These are phyloP conservation scores for Geopemphigus sp. DNA, from an alignment of 1,140 invertebrate genomes.

Conservation along the genomic window DNA sequence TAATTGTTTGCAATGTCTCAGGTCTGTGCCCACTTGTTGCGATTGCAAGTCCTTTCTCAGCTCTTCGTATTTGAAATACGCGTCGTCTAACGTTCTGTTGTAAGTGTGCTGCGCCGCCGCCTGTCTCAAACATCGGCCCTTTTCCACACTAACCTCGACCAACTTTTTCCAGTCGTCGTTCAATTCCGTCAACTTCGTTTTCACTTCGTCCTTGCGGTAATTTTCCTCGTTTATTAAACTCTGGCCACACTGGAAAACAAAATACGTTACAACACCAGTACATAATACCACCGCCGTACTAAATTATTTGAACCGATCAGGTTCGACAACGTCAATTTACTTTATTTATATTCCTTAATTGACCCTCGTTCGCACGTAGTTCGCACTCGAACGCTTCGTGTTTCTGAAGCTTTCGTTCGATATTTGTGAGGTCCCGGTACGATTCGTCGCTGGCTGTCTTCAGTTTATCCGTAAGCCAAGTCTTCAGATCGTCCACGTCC, in stretches of 20 bases:
- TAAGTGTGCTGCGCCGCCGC: slow-evolving; percentile 79
- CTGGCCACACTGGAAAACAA: slow-evolving; percentile 60
- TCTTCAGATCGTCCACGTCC: slow-evolving; percentile 80
- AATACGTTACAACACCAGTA: neutral
- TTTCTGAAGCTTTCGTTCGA: slow-evolving; percentile 92
- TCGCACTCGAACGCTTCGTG: slow-evolving; percentile 97
- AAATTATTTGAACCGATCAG: too few relatives aligned
- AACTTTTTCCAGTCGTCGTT: slow-evolving; percentile 74
- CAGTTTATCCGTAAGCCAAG: slow-evolving; percentile 91
- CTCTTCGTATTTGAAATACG: slow-evolving; percentile 77
- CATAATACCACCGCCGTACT: too few relatives aligned
- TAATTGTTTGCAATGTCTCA: slow-evolving; percentile 83
- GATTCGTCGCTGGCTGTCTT: slow-evolving; percentile 88
- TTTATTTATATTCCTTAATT: slow-evolving; percentile 80
- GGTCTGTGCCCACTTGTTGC: slow-evolving; percentile 77
- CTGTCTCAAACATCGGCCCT: slow-evolving; percentile 76
- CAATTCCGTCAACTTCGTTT: slow-evolving; percentile 64
- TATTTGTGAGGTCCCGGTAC: slow-evolving; percentile 85
- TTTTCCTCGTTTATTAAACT: slow-evolving; percentile 70
- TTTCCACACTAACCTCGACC: slow-evolving; percentile 71
- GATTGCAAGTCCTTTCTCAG: slow-evolving; percentile 72
- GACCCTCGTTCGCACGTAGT: slow-evolving; percentile 85
- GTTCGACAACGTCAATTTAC: slow-evolving; percentile 54
- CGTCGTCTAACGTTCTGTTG: slow-evolving; percentile 73
- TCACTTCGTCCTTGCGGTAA: slow-evolving; percentile 68